Conservation (phyloP, 2,888 invertebrate genomes). For the Cerastis rubricosa region DNA sequence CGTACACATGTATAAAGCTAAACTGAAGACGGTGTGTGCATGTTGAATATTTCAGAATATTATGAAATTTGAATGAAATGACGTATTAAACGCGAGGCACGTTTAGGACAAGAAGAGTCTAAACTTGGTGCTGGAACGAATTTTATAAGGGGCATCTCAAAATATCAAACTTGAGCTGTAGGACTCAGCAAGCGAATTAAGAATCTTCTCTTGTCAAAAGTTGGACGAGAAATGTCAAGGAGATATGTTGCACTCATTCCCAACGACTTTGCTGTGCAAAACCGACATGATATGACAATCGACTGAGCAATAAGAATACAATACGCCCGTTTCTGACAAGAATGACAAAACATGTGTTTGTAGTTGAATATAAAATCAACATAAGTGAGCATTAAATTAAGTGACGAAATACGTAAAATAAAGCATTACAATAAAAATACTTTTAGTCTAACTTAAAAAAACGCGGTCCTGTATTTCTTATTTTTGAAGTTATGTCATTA, state of each 20-base stretch:
- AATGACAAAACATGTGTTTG: no score
- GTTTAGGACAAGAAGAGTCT: neutral
- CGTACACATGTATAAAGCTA: neutral
- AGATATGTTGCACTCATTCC: neutral
- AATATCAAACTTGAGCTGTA: neutral
- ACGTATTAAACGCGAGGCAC: neutral
- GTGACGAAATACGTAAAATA: no score
- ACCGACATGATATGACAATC: neutral
- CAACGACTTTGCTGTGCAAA: neutral
- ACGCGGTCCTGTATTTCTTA: no score
- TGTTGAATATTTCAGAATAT: conserved; percentile 17
- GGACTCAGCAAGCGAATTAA: neutral
- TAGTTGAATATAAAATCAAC: no score
- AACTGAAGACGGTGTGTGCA: neutral
- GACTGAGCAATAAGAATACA: neutral
- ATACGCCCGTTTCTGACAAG: no score
- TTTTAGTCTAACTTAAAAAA: no score
- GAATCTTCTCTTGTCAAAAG: neutral
- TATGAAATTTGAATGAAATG: neutral
- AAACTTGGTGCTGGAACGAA: neutral
- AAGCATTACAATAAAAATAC: no score
- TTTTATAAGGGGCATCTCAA: neutral
- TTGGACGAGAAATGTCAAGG: neutral
- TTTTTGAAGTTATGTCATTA: no score
- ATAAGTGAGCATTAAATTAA: no score